A percentile compares a stretch with the other conserved stretches of the same genome.
Evolutionary conservation across 2,888 invertebrate species (phyloP).

Genomic region (Phasia obesa): DNA sequence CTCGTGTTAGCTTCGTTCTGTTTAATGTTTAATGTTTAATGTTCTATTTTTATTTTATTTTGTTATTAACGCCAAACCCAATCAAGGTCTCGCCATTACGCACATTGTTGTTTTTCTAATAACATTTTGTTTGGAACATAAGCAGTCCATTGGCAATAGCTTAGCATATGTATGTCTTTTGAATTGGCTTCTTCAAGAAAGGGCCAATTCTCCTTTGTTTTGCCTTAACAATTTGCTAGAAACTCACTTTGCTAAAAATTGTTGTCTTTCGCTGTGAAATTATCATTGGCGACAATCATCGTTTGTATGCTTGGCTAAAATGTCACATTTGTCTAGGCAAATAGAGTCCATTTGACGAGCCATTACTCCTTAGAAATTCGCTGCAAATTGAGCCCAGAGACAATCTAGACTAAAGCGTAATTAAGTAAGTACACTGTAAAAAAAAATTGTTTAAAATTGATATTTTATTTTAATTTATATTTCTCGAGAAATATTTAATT

Average conservation of each 20-base stretch:
- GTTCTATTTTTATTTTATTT: constrained; percentile 17
- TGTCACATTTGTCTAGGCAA: constrained; percentile 73
- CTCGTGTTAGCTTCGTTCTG: constrained; percentile 14
- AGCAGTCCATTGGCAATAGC: background rate
- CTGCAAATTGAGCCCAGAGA: constrained; percentile 35
- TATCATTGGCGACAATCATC: constrained; percentile 73
- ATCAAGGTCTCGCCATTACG: constrained; percentile 63
- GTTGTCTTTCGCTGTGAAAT: constrained; percentile 73
- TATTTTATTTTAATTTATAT: too few species aligned
- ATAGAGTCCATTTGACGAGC: constrained; percentile 66
- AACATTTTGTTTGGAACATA: constrained; percentile 12
- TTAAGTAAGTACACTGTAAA: constrained; percentile 27
- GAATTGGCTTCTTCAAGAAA: constrained; percentile 9
- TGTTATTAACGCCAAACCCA: constrained; percentile 65
- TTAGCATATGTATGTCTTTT: constrained; percentile 10
- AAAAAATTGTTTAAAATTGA: background rate
- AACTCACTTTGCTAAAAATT: constrained; percentile 61
- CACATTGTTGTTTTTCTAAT: constrained; percentile 22
- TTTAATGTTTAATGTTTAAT: constrained; percentile 18
- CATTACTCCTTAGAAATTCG: constrained; percentile 45
- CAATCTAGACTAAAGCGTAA: constrained; percentile 30
- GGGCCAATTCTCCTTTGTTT: constrained; percentile 28
- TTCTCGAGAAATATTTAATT: too few species aligned
- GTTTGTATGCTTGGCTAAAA: constrained; percentile 64
- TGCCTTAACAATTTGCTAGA: constrained; percentile 48